Evolutionary conservation across 2,888 invertebrate species (phyloP).

Genomic region (Drosophila vallismaia): DNA sequence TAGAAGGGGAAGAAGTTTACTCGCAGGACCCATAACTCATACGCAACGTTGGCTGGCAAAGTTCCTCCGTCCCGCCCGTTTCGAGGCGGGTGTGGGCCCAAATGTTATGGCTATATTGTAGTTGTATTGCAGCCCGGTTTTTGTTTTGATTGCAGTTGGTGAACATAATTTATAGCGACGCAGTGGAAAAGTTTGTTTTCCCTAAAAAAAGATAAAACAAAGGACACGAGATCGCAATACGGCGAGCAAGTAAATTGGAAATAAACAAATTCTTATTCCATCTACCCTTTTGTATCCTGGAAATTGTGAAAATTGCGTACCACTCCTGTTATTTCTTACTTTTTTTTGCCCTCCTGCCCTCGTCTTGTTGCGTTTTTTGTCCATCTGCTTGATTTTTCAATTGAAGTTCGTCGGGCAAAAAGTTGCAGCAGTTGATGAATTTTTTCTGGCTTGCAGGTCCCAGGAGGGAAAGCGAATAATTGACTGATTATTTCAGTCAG

Average conservation of each 20-base stretch:
- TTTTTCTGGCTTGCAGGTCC: constrained; percentile 30
- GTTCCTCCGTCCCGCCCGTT: too few relatives aligned
- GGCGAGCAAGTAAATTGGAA: constrained; percentile 45
- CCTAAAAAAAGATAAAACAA: constrained; percentile 32
- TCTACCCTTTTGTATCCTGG: constrained; percentile 3
- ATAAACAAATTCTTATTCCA: constrained; percentile 47
- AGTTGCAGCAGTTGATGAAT: constrained; percentile 37
- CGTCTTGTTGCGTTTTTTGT: constrained; percentile 19
- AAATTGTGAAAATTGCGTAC: constrained; percentile 53
- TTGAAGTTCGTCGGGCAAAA: constrained; percentile 33
- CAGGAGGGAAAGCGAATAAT: constrained; percentile 42
- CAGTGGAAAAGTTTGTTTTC: constrained; percentile 58
- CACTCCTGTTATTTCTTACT: constrained; percentile 54
- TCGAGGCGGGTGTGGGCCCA: constrained; percentile 35
- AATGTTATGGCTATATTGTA: constrained; percentile 41
- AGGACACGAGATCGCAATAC: constrained; percentile 45
- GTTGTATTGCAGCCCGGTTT: constrained; percentile 41
- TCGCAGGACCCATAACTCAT: constrained; percentile 55
- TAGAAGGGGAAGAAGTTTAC: constrained; percentile 38
- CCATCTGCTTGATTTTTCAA: constrained; percentile 43
- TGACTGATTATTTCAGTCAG: constrained; percentile 52
- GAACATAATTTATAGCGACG: constrained; percentile 68
- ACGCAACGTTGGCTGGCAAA: constrained; percentile 54
- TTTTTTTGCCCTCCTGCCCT: neutral
- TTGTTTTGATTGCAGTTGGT: constrained; percentile 68